A percentile compares a stretch with the other conserved stretches of the same genome.
Conservation (phyloP, 2,797 vertebrate species). For the Hydrolagus colliei region DNA sequence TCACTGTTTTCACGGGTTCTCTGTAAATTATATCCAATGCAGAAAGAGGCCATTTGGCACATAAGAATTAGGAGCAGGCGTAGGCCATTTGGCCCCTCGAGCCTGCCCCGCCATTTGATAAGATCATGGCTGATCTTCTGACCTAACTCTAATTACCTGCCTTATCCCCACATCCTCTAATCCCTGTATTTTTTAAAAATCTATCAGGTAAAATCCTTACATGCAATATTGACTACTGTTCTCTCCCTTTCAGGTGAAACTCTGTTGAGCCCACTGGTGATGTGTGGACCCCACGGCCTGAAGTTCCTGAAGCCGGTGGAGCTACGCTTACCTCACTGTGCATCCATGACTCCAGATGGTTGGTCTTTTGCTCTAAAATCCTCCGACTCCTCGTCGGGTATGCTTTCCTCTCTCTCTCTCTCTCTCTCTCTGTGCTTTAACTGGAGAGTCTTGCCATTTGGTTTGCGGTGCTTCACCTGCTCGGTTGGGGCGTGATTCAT, state of each 20-base stretch:
- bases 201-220: background rate
- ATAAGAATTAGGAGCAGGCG: too few relatives aligned
- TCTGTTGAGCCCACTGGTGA: conserved; percentile 83
- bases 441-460: background rate
- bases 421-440: background rate
- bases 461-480: background rate
- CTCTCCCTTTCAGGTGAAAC: conserved; percentile 73
- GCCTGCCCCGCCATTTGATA: too few relatives aligned
- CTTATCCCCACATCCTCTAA: too few relatives aligned
- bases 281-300: conserved; percentile 97
- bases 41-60: background rate
- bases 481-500: background rate
- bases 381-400: conserved; percentile 99
- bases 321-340: conserved; percentile 98
- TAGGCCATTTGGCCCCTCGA: too few relatives aligned
- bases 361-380: conserved; percentile 99
- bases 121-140: too few relatives aligned
- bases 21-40: background rate
- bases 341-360: conserved; percentile 99
- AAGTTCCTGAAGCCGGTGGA: conserved; percentile 99
- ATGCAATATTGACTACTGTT: background rate
- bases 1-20: background rate
- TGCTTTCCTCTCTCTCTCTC: conserved; percentile 77
- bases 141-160: too few relatives aligned
- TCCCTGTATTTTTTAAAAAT: too few relatives aligned